Evolutionary conservation across 2,888 invertebrate species (phyloP).

Genomic region (Syritta pipiens): DNA sequence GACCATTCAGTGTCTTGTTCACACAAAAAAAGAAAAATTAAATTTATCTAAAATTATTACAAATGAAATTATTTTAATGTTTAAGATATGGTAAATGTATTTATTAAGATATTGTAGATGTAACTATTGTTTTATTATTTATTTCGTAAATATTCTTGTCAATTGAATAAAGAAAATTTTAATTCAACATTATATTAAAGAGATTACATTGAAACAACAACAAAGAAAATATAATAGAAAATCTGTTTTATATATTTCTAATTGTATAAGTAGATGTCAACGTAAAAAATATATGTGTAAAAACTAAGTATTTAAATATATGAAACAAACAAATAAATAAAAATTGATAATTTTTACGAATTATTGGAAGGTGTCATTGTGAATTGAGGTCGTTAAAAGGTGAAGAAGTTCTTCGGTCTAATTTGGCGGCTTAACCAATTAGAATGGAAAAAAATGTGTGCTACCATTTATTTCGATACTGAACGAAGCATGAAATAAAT

Average conservation of each 20-base stretch:
- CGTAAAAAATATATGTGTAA: conserved; percentile 45
- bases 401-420: too few species aligned
- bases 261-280: conserved; percentile 48
- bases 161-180: conserved; percentile 45
- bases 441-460: too few species aligned
- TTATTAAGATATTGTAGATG: conserved; percentile 16
- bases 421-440: too few species aligned
- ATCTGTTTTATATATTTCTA: conserved; percentile 48
- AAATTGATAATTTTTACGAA: conserved; percentile 51
- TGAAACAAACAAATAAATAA: conserved; percentile 4
- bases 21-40: conserved; percentile 51
- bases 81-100: background rate
- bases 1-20: conserved; percentile 72
- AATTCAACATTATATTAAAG: conserved; percentile 23
- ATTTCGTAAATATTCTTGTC: conserved; percentile 58
- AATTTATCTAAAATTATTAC: conserved; percentile 41
- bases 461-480: too few species aligned
- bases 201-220: background rate
- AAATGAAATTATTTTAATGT: background rate
- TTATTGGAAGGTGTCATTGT: background rate
- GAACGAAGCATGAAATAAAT: too few species aligned
- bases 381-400: too few species aligned
- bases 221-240: background rate
- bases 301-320: conserved; percentile 28
- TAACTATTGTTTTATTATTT: conserved; percentile 34